A percentile compares a stretch with the other conserved stretches of the same genome.
These are phyloP conservation scores for Nemurella pictetii DNA, from an alignment of 2,888 invertebrate species.

Conservation along the genomic window DNA sequence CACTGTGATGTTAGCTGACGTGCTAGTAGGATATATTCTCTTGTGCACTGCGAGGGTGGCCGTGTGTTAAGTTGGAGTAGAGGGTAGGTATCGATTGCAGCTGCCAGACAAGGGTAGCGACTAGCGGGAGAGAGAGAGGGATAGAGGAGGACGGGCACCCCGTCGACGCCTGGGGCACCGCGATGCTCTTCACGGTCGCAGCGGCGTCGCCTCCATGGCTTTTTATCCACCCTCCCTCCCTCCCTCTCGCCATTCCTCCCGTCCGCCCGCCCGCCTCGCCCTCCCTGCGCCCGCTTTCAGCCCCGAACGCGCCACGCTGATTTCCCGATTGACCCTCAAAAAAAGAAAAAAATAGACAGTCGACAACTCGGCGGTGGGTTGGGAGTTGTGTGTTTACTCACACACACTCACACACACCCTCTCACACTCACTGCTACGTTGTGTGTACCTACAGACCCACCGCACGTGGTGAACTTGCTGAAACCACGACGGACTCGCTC, in stretches of 20 bases:
- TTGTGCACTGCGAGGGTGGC: not conserved
- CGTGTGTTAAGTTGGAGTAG: not conserved
- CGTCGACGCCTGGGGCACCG: constrained; percentile 18
- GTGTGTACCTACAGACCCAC: too few relatives aligned
- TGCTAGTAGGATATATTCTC: not conserved
- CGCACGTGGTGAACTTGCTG: not conserved
- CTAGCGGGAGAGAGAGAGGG: not conserved
- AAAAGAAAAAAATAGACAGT: too few relatives aligned
- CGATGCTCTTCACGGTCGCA: not conserved
- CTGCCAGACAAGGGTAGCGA: not conserved
- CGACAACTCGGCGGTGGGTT: not conserved
- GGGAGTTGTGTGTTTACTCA: not conserved
- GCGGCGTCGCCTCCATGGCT: not conserved
- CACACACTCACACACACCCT: not conserved
- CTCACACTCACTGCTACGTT: too few relatives aligned
- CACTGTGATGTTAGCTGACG: constrained; percentile 11
- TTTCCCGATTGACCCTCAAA: constrained; percentile 26
- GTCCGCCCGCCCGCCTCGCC: not conserved
- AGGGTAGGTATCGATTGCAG: constrained; percentile 20
- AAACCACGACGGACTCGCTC: not conserved
- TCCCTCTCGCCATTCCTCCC: not conserved
- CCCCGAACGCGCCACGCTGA: constrained; percentile 5
- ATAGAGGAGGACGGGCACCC: not conserved
- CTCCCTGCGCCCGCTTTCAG: not conserved
- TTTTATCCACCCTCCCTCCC: not conserved